Base-by-base conservation (phyloP, 2,888 invertebrate genomes). In the Mesorhabditis belari region DNA sequence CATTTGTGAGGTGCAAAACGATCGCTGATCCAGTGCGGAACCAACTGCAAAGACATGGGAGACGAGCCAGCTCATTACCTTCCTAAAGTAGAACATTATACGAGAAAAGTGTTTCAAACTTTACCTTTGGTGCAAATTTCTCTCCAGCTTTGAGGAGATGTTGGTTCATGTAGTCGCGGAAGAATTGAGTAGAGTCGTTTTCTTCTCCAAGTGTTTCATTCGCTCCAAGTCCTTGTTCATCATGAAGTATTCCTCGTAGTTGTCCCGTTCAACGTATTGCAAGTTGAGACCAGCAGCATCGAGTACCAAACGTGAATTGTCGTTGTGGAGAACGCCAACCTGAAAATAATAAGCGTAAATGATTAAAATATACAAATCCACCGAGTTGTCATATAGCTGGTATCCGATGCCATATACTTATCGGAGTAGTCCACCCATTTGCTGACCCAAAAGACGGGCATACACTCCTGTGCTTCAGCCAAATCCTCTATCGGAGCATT, bases 371-470 rank as follows among this genome's bases (percentile, higher is more conserved):
- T 21, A 6, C 6, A 9, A 24, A 54, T 17, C 9, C 19, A 70
- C 77, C 52, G 75, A 91, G 84, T 96, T 95, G 84, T 99, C 98
- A 81, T 92, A 93, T 44, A 99, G 85, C 83, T 96, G 95, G 85
- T 98, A 99, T 0, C 96, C 96, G 81, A 99, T 92, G 23, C 99
- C 98, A 82, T 99, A 99, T n/a, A n/a, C 84, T 96, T 98, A 85
- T 99, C 98, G 27, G 94, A 94, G 84, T 98, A 98, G 85, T 99
- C 98, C 12, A 99, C 98, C 98, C 98, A 99, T 84, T 98, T 98
- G 77, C 92, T 90, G 66, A 99, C 88, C 96, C 96, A 99, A 71
- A 94, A 88, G 60, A 98, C 87, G 0, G 98, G 98, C 76, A 92
- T 90, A 0, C 91, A 89, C 5, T 90, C 91, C 3, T 98, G 98